Evolutionary conservation across 2,797 vertebrate species (phyloP).

Genomic region (Hydrocynus forskahlii): DNA sequence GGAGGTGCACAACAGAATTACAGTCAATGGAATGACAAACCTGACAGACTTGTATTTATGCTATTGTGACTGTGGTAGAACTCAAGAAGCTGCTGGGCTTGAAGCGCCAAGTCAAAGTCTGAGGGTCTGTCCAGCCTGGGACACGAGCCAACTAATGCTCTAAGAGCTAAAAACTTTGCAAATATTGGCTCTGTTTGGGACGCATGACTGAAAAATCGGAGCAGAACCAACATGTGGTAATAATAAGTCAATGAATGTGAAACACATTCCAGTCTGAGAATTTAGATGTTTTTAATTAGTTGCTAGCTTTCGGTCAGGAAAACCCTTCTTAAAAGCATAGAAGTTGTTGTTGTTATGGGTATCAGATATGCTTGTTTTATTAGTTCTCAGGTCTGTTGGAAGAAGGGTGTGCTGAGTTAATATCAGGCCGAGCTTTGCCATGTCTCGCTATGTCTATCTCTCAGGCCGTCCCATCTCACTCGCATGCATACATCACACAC

Average conservation of each 20-base stretch:
- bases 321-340: not conserved
- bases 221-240: conserved; percentile 4
- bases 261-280: conserved; percentile 9
- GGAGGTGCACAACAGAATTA: conserved; percentile 3
- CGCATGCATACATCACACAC: conserved; percentile 24
- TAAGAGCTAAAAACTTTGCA: conserved; percentile 14
- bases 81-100: conserved; percentile 11
- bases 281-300: conserved; percentile 5
- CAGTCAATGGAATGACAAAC: not conserved
- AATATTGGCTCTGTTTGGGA: conserved; percentile 30
- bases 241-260: conserved; percentile 23
- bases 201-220: conserved; percentile 17
- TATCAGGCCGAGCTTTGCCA: conserved; percentile 23
- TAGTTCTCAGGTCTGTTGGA: not conserved
- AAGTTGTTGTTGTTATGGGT: not conserved
- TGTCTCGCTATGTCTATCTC: conserved; percentile 37
- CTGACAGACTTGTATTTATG: not conserved
- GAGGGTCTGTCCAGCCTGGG: conserved; percentile 18
- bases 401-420: not conserved
- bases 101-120: conserved; percentile 10
- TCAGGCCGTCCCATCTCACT: conserved; percentile 27
- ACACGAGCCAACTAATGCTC: conserved; percentile 36
- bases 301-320: not conserved
- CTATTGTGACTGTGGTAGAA: conserved; percentile 2
- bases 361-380: not conserved